A percentile compares a stretch with the other conserved stretches of the same genome.
Evolutionary conservation across 2,888 invertebrate species (phyloP).

Genomic region (Mechanitis mazaeus): DNA sequence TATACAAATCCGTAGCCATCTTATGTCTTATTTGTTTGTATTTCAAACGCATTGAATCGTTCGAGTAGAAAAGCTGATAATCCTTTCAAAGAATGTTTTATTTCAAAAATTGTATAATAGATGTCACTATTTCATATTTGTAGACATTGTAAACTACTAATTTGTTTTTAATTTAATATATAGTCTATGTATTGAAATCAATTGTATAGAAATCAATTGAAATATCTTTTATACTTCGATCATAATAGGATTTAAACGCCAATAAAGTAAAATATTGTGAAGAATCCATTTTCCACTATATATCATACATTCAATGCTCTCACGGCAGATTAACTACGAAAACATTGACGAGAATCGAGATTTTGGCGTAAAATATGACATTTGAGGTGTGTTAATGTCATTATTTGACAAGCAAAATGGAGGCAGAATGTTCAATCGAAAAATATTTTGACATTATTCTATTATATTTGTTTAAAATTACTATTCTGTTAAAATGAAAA

Average conservation of each 20-base stretch:
- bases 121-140: not conserved
- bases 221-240: too few species aligned
- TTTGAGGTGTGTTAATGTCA: slow-evolving; percentile 14
- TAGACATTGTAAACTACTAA: too few species aligned
- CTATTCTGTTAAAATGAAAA: too few species aligned
- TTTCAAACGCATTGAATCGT: slow-evolving; percentile 7
- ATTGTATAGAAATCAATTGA: too few species aligned
- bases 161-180: too few species aligned
- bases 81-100: slow-evolving; percentile 8
- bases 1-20: slow-evolving; percentile 4
- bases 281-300: slow-evolving; percentile 2
- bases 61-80: slow-evolving; percentile 17
- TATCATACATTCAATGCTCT: slow-evolving; percentile 25
- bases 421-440: not conserved
- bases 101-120: slow-evolving; percentile 7
- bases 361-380: slow-evolving; percentile 18
- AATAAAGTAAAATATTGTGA: slow-evolving; percentile 1
- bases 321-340: slow-evolving; percentile 28
- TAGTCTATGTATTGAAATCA: too few species aligned
- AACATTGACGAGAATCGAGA: not conserved
- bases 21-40: not conserved
- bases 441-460: not conserved
- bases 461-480: not conserved
- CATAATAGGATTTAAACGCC: not conserved
- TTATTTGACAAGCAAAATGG: slow-evolving; percentile 9